Percentiles rank a stretch among this genome's conserved stretches.
Conservation (phyloP, 2,797 vertebrate genomes). For the Glyptemys insculpta region DNA sequence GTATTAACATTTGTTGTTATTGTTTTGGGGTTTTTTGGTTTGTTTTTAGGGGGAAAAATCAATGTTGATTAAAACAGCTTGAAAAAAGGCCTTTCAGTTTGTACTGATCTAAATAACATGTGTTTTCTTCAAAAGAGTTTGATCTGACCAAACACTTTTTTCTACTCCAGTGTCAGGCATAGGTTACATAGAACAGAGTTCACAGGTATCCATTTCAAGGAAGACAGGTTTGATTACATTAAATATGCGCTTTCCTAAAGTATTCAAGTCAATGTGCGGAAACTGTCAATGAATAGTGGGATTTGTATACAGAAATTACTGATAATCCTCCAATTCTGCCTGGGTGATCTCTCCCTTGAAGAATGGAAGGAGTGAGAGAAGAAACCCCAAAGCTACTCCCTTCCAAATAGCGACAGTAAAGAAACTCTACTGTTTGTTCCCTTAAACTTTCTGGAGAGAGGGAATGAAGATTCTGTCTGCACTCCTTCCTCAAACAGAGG, state of each 20-base stretch:
- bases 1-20: background rate
- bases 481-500: background rate
- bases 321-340: background rate
- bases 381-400: background rate
- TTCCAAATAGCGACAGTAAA: background rate
- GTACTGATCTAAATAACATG: background rate
- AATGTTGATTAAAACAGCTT: background rate
- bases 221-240: background rate
- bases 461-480: background rate
- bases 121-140: background rate
- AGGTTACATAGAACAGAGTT: background rate
- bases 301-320: background rate
- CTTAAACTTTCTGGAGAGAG: background rate
- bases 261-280: background rate
- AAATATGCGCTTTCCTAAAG: constrained; percentile 1
- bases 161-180: too few relatives aligned
- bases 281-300: background rate
- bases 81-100: constrained; percentile 22
- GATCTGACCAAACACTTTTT: background rate
- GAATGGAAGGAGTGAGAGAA: background rate
- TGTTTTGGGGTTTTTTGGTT: background rate
- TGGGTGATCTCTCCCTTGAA: background rate
- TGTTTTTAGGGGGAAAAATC: background rate
- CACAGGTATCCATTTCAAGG: background rate
- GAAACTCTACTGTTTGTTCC: background rate